These are phyloP conservation scores for Penaeus indicus DNA, from an alignment of 1,140 invertebrate species.

Conservation along the genomic window DNA sequence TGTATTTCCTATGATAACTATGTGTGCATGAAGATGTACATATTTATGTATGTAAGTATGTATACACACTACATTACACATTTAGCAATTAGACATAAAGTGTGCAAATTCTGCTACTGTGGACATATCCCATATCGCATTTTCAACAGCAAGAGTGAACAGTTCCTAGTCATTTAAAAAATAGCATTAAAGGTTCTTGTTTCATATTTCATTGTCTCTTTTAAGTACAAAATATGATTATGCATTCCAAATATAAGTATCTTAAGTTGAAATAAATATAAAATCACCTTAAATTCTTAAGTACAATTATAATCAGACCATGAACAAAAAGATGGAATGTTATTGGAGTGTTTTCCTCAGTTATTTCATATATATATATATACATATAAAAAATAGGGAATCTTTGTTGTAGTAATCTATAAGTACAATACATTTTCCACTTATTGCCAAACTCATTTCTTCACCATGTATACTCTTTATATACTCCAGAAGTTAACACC, in stretches of 20 bases:
- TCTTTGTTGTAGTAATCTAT: too few relatives aligned
- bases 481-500: too few relatives aligned
- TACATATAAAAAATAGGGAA: too few relatives aligned
- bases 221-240: slow-evolving; percentile 27
- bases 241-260: not conserved
- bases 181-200: not conserved
- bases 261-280: not conserved
- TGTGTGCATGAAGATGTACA: slow-evolving; percentile 7
- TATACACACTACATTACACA: slow-evolving; percentile 22
- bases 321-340: not conserved
- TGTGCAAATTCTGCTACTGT: slow-evolving; percentile 11
- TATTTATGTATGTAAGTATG: slow-evolving; percentile 16
- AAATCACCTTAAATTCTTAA: not conserved
- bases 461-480: too few relatives aligned
- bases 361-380: too few relatives aligned
- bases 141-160: not conserved
- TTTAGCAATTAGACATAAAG: not conserved
- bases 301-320: not conserved
- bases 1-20: too few relatives aligned
- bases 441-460: too few relatives aligned
- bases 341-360: too few relatives aligned
- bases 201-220: not conserved
- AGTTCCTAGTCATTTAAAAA: not conserved
- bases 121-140: slow-evolving; percentile 4
- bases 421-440: too few relatives aligned